phyloP scores from a whole-genome alignment of 1,140 invertebrate species.

The Parapsyche elsis region DNA sequence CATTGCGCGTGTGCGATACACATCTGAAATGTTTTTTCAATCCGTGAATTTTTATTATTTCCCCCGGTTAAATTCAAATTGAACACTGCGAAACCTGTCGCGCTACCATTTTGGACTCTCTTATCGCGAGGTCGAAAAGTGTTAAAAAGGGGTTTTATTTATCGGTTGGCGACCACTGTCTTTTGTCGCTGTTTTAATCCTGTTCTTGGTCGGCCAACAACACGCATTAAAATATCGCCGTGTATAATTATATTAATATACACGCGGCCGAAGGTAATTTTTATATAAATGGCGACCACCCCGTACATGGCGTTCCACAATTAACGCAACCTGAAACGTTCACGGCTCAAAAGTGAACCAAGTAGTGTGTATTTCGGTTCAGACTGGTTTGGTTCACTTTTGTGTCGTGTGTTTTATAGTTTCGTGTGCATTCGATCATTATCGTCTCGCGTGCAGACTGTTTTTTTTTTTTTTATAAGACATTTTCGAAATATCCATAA shows the following conservation, averaged over 20 bases:
- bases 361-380: too few relatives aligned
- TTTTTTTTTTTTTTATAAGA: neutral
- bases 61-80: neutral
- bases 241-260: neutral
- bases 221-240: too few relatives aligned
- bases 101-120: neutral
- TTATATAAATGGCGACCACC: constrained; percentile 3
- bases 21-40: neutral
- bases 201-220: neutral
- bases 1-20: neutral
- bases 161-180: neutral
- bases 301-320: neutral
- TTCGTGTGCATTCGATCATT: constrained; percentile 3
- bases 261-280: neutral
- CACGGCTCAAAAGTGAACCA: neutral
- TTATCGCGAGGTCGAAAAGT: neutral
- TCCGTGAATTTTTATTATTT: too few relatives aligned
- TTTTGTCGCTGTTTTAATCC: neutral
- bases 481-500: constrained; percentile 21
- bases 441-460: constrained; percentile 24
- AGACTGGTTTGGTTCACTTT: too few relatives aligned
- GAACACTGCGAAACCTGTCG: neutral
- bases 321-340: neutral
- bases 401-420: too few relatives aligned
- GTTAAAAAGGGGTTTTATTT: neutral